A percentile compares a stretch with the other conserved stretches of the same genome.
phyloP scores from a whole-genome alignment of 2,113 vertebrate genomes.

The Poicephalus gulielmi region DNA sequence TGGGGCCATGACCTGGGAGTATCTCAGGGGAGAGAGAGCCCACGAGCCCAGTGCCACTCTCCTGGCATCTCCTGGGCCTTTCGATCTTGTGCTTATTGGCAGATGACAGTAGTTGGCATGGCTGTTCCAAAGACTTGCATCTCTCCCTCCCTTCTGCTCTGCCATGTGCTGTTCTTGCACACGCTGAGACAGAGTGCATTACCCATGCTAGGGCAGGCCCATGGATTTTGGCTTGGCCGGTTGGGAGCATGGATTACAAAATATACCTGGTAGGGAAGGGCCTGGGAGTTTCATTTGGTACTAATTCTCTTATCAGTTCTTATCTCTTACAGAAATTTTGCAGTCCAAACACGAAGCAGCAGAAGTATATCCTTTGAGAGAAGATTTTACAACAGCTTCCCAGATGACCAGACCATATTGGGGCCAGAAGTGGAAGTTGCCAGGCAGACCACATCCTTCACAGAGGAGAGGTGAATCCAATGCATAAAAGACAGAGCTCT shows the following conservation, averaged over 20 bases:
- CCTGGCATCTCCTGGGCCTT: neutral
- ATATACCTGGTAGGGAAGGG: neutral
- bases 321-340: neutral
- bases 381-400: neutral
- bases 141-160: neutral
- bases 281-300: neutral
- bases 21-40: neutral
- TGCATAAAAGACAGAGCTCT: neutral
- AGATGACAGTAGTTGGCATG: neutral
- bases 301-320: neutral
- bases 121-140: neutral
- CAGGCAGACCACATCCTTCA: neutral
- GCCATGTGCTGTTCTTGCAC: neutral
- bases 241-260: neutral
- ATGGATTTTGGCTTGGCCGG: neutral
- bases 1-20: neutral
- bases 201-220: neutral
- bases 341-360: neutral
- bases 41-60: fast-evolving
- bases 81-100: neutral
- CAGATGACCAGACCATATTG: neutral
- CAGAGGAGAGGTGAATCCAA: neutral
- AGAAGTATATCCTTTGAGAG: neutral
- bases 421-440: neutral
- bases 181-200: neutral